These are phyloP conservation scores for Colletes collaris DNA, from an alignment of 2,888 invertebrate species.

Conservation along the genomic window DNA sequence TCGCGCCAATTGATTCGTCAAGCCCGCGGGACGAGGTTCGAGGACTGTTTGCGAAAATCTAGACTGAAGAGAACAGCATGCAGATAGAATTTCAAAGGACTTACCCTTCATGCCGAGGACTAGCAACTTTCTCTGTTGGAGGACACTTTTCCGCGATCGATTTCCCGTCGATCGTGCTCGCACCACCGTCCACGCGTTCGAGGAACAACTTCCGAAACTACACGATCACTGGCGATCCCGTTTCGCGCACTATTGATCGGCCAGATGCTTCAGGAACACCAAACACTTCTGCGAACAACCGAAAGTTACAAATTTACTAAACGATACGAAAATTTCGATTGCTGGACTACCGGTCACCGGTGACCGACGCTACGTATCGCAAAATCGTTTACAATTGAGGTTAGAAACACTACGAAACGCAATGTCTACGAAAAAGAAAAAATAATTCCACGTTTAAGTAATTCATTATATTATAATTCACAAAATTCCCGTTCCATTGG, in stretches of 20 bases:
- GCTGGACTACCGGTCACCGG: no score
- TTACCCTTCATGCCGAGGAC: slow-evolving; percentile 75
- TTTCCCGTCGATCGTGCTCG: slow-evolving; percentile 42
- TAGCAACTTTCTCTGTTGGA: slow-evolving; percentile 51
- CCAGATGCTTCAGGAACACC: slow-evolving; percentile 36
- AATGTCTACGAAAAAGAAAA: no score
- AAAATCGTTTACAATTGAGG: no score
- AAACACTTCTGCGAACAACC: slow-evolving; percentile 49
- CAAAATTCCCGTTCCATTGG: no score
- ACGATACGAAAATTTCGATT: neutral
- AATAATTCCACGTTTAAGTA: no score
- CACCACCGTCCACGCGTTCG: slow-evolving; percentile 42
- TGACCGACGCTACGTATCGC: no score
- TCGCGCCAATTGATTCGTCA: no score
- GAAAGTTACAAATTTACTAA: neutral
- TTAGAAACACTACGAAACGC: no score
- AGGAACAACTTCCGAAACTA: slow-evolving; percentile 45
- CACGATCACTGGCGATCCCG: slow-evolving; percentile 38
- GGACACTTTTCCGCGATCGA: slow-evolving; percentile 44
- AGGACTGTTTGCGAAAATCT: no score
- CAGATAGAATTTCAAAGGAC: slow-evolving; percentile 44
- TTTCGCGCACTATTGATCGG: slow-evolving; percentile 25
- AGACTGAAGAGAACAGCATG: neutral
- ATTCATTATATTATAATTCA: no score
- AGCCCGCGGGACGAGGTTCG: neutral